Evolutionary conservation across 2,888 invertebrate species (phyloP).

Genomic region (Philaethria dido): DNA sequence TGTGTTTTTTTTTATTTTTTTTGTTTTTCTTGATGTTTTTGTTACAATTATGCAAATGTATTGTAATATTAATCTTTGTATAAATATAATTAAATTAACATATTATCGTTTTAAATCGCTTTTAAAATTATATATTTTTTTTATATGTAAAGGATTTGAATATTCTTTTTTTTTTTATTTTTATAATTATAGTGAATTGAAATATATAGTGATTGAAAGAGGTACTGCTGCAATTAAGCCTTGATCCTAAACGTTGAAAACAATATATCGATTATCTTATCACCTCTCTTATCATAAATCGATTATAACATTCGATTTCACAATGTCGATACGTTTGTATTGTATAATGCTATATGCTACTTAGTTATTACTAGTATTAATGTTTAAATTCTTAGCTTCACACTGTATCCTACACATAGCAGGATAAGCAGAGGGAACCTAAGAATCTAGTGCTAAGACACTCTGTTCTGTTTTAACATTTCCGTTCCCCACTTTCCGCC

Average conservation of each 20-base stretch:
- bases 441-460: too few relatives aligned
- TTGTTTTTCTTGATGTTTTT: background rate
- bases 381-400: background rate
- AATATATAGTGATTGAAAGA: background rate
- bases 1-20: background rate
- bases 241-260: conserved; percentile 9
- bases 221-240: background rate
- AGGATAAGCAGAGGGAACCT: too few relatives aligned
- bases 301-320: conserved; percentile 15
- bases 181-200: too few relatives aligned
- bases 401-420: too few relatives aligned
- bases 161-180: too few relatives aligned
- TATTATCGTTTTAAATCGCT: too few relatives aligned
- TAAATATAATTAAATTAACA: too few relatives aligned
- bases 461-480: too few relatives aligned
- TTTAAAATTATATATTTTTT: too few relatives aligned
- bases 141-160: too few relatives aligned
- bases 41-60: background rate
- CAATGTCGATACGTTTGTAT: background rate
- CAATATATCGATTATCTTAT: conserved; percentile 15
- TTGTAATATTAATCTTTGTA: too few relatives aligned
- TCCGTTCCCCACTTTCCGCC: too few relatives aligned
- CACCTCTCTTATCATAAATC: conserved; percentile 2
- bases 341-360: conserved; percentile 2
- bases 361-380: background rate